These are phyloP conservation scores for Brachionus plicatilis DNA, from an alignment of 1,140 invertebrate genomes.

Conservation along the genomic window DNA sequence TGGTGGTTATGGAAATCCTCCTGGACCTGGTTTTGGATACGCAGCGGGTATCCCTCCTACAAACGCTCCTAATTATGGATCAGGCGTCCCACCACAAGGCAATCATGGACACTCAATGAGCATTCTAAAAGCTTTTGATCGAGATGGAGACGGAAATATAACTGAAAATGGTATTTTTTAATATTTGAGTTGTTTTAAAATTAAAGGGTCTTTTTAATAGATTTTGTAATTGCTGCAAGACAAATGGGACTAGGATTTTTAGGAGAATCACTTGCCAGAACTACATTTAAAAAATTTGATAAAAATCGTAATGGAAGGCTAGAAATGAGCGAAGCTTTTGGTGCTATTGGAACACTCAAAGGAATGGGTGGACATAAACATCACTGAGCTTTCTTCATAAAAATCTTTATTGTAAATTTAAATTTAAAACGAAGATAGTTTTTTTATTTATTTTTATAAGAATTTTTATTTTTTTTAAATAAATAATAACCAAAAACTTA, in stretches of 20 bases:
- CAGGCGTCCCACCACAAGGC: not conserved
- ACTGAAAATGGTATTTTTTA: conserved; percentile 31
- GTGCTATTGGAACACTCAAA: conserved; percentile 7
- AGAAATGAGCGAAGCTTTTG: conserved; percentile 11
- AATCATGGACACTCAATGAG: not conserved
- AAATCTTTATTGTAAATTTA: not conserved
- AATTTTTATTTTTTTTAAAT: not conserved
- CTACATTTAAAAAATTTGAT: conserved; percentile 28
- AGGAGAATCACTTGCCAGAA: conserved; percentile 20
- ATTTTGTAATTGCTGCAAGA: conserved; percentile 26
- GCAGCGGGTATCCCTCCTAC: not conserved
- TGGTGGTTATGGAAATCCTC: not conserved
- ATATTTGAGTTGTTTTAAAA: not conserved
- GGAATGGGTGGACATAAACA: conserved; percentile 10
- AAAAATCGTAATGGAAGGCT: conserved; percentile 34
- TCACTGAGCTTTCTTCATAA: not conserved
- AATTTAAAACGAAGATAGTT: not conserved
- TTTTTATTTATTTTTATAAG: not conserved
- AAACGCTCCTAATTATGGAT: not conserved
- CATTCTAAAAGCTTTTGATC: conserved; percentile 27
- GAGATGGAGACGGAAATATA: conserved; percentile 36
- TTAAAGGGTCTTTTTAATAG: not conserved
- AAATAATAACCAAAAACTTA: no score
- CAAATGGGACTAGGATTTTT: conserved; percentile 12
- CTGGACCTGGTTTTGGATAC: not conserved